Evolutionary conservation across 2,113 vertebrate species (phyloP), one percentile per base, ranked within the genome.

Genomic region (Phyllostomus hastatus): DNA sequence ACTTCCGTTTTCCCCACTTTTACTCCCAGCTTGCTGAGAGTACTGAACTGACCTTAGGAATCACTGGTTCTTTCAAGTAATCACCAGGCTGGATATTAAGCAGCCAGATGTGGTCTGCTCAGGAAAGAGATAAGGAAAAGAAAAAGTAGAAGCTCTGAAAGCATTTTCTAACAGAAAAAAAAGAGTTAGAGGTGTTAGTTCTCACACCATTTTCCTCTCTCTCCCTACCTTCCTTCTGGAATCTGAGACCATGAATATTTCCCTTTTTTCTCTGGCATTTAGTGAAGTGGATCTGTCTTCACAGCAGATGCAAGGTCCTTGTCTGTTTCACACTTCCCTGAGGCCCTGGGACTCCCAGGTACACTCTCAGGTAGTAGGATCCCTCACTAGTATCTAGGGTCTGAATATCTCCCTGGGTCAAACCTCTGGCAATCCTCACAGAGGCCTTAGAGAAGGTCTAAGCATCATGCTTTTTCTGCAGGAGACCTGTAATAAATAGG

Each of bases 311-410:
- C 79, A 76, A 38, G 33, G 50, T 72, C 31, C 1, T 2, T 31
- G 38, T 14, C 38, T 48, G 38, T 2, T 10, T 41, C 10, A 16
- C 17, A 5, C 50, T 86, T 11, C 8, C 66, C 46, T 17, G 67
- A 48, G 52, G 41, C n/a, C 31, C 4, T 35, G 84, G 5, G 7
- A 20, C 57, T 48, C 19, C 22, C 8, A 5, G 26, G 26, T 10
- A 33, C 9, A 35, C 59, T 0, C 66, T 0, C 2, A 9, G 8
- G 7, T 54, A n/a, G 19, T 59, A 15, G 20, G 8, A 52, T 7
- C 4, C 52, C 10, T 38, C 31, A 31, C 73, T 28, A 7, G 24
- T 22, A 35, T 35, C 4, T 4, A 28, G 5, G 33, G 8, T 43
- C 4, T 5, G 16, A 10, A 16, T 75, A 22, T 26, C n/a, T 59